Base-by-base conservation (phyloP, 2,797 vertebrate genomes). In the Galagoides demidoff region DNA sequence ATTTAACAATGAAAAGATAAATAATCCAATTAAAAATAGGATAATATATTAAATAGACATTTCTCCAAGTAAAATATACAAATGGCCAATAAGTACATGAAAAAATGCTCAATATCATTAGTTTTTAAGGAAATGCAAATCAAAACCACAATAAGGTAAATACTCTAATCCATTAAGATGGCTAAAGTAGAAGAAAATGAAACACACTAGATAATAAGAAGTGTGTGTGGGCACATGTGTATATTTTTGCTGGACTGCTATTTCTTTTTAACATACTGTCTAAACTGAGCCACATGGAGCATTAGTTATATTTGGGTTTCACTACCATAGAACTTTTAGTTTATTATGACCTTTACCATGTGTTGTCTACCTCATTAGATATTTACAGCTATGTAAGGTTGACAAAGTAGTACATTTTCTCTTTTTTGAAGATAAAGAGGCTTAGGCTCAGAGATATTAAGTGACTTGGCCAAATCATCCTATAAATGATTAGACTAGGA, bases 271-370 rank as follows among this genome's bases (percentile, higher is more conserved):
- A 45, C 34, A 52, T 7, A 90, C 34, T 82, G 5, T 17, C 25
- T 61, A 90, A 52, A 49, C 5, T 61, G 55, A 77, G 86, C 4
- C 64, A 66, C 31, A 29, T 57, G 34, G 43, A 82, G 29, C 37
- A 49, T 39, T 57, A n/a, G n/a, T 43, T 88, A 34, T 64, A 66
- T 93, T 89, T 74, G n/a, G 64, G n/a, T 77, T 90, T 92, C 81
- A n/a, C 7, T 59, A 31, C 34, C 20, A n/a, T 63, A 31, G 16
- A 10, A 55, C 7, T 85, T 94, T 66, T 2, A 85, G 37, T 81
- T 83, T 87, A 57, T 19, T 29, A 34, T 73, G 37, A 63, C 5
- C 19, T n/a, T 57, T 68, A 74, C 7, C 27, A 20, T 73, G 55
- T 64, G 13, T 66, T 5, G 16, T 59, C 10, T 68, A n/a, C 57